A percentile compares a stretch with the other conserved stretches of the same genome.
These are phyloP conservation scores for Pyrocephalus nanus DNA, from an alignment of 2,797 vertebrate species.

Conservation along the genomic window DNA sequence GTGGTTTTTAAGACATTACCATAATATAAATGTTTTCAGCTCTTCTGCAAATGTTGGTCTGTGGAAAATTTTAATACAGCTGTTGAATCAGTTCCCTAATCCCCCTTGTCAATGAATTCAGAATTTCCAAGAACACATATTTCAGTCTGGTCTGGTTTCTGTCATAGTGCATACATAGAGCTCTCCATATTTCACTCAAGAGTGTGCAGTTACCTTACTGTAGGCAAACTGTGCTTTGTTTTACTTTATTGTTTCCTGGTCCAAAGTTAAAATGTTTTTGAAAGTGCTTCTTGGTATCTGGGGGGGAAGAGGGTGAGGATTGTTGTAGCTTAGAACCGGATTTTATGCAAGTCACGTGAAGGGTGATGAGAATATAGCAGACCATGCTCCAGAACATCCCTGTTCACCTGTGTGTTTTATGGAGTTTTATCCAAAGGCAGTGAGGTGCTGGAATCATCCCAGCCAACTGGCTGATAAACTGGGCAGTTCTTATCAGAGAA, in stretches of 20 bases:
- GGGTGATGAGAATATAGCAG: neutral
- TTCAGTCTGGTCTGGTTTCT: neutral
- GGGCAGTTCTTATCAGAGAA: neutral
- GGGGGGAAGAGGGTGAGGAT: neutral
- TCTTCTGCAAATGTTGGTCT: neutral
- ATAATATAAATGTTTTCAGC: neutral
- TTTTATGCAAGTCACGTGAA: neutral
- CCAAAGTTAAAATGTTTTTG: neutral
- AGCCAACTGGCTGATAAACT: neutral
- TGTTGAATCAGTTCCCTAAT: neutral
- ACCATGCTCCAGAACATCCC: neutral
- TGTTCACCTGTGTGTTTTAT: neutral
- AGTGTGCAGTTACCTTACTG: neutral
- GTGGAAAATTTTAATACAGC: neutral
- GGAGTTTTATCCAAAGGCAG: neutral
- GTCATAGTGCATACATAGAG: neutral
- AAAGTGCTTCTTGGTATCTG: neutral
- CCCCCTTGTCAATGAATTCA: neutral
- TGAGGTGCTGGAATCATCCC: neutral
- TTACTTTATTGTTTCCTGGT: neutral
- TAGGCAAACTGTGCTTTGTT: neutral
- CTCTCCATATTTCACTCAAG: neutral
- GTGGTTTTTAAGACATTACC: neutral
- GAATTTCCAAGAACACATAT: neutral
- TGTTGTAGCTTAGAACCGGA: neutral